A percentile compares a stretch with the other conserved stretches of the same genome.
Evolutionary conservation across 2,797 vertebrate species (phyloP).

Genomic region (Malurus leucopterus): DNA sequence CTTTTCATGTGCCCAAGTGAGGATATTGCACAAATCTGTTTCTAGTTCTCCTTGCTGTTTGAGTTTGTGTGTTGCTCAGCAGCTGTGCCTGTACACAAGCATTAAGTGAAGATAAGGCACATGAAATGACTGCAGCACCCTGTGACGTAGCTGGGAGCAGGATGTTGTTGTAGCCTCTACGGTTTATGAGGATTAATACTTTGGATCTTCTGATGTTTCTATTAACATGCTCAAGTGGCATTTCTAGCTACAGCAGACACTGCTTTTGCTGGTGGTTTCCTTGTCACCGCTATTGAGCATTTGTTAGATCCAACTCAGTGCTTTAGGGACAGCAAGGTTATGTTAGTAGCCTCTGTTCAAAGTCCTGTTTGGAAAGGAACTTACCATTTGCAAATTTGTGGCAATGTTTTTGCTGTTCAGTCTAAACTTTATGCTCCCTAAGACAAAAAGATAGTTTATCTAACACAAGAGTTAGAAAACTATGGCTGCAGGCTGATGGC

Average conservation of each 20-base stretch:
- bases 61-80: background rate
- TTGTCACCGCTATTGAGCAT: background rate
- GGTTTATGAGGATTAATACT: background rate
- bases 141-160: background rate
- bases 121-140: background rate
- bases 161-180: background rate
- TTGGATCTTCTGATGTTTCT: background rate
- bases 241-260: background rate
- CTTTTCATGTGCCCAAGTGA: background rate
- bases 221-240: background rate
- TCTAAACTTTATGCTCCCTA: background rate
- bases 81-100: background rate
- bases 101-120: background rate
- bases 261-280: background rate
- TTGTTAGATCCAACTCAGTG: background rate
- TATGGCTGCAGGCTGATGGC: background rate
- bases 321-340: background rate
- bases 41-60: background rate
- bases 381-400: background rate
- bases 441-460: background rate
- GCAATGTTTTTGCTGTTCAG: background rate
- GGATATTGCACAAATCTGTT: background rate
- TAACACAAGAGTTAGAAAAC: background rate
- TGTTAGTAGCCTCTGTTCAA: background rate
- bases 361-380: background rate